phyloP scores from a whole-genome alignment of 2,113 vertebrate genomes.

The Lepisosteus osseus region DNA sequence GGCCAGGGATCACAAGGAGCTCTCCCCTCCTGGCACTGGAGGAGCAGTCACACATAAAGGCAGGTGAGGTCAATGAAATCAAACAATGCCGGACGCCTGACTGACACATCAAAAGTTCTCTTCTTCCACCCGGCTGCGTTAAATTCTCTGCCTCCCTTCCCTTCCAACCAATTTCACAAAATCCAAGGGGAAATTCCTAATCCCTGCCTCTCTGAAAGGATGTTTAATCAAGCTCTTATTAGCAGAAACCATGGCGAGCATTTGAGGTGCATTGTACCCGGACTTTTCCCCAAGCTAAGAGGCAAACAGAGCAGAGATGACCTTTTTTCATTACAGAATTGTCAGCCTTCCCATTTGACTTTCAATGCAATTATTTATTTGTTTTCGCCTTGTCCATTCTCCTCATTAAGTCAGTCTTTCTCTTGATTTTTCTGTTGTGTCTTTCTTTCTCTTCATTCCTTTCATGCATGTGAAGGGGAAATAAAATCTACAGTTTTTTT shows the following conservation, averaged over 20 bases:
- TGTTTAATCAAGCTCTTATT: conserved; percentile 49
- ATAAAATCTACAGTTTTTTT: conserved; percentile 28
- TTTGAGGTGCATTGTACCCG: conserved; percentile 24
- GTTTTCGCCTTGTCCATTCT: conserved; percentile 22
- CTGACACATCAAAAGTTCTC: conserved; percentile 25
- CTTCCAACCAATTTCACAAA: conserved; percentile 34
- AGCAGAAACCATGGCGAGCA: conserved; percentile 36
- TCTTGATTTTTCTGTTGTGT: conserved; percentile 22
- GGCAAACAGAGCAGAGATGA: conserved; percentile 34
- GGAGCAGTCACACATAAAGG: conserved; percentile 15
- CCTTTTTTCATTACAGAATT: conserved; percentile 33
- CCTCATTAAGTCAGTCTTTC: conserved; percentile 35
- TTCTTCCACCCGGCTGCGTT: conserved; percentile 7
- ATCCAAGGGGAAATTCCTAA: conserved; percentile 47
- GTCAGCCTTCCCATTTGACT: conserved; percentile 34
- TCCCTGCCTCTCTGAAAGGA: conserved; percentile 43
- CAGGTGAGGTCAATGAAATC: conserved; percentile 17
- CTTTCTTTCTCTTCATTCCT: conserved; percentile 26
- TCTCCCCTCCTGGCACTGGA: conserved; percentile 17
- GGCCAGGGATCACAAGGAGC: conserved; percentile 10
- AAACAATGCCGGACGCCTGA: conserved; percentile 26
- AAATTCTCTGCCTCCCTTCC: neutral
- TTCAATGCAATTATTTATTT: conserved; percentile 44
- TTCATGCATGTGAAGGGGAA: conserved; percentile 26
- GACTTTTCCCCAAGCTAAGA: conserved; percentile 29